Base-by-base conservation (phyloP, 2,888 invertebrate species). In the Ectropis crepuscularia region DNA sequence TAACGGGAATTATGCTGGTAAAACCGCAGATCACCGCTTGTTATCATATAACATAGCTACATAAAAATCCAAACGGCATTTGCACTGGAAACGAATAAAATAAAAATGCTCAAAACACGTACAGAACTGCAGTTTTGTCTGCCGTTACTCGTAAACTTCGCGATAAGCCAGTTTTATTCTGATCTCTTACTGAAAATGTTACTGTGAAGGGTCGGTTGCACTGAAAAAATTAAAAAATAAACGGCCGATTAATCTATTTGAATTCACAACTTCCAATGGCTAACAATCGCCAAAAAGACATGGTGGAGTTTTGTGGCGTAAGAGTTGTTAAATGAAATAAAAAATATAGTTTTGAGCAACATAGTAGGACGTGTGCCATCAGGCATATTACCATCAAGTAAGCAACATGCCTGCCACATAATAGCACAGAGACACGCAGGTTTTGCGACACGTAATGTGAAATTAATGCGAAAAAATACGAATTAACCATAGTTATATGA, bases 141-240 rank as follows among this genome's bases (percentile, higher is more conserved):
- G 57, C 41, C 16, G 48, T 58, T 53, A 53, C 58, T 63, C 63
- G 61, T 69, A 69, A 69, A 67, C 53, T 65, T 65, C 9, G 65
- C 65, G 61, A 63, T 72, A 68, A 68, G 62, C 60, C 50, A 62
- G 57, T 54, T 72, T 68, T 70, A 69, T 72, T 68, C 43, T 61
- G 63, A 65, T 65, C 55, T 53, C 59, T 60, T 60, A 61, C 69
- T 66, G 58, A 53, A 63, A 64, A 69, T 68, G 65, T 67, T 53
- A 47, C 51, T 47, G 28, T 63, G 66, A 16, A 6, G 39, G 60
- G 9, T 39, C 39, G 28, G 60, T 48, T 61, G 10, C 11, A 1
- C 48, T 28, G 16, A 28, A 28, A 28, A 28, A 28, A 28, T n/a
- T n/a, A 9, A 53, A 53, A 28, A 12, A 6, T 11, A 42, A 41